Conservation (phyloP, 2,797 vertebrate genomes). For the Sebastes hopkinsi region DNA sequence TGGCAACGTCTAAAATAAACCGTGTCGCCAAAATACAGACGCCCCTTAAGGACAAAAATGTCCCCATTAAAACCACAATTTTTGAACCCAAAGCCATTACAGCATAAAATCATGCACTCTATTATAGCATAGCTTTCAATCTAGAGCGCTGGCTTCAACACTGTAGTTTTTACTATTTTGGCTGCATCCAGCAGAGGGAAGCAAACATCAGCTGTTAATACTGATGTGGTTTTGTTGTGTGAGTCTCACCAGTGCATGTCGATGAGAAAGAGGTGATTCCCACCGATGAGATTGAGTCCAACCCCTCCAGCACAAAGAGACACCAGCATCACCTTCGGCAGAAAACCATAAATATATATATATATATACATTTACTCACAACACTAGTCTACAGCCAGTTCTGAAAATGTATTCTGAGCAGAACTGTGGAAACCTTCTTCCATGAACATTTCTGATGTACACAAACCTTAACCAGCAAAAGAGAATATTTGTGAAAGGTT, state of each 20-base stretch:
- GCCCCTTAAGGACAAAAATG: too few species aligned
- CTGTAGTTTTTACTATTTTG: background rate
- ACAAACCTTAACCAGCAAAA: too few species aligned
- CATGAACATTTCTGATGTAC: background rate
- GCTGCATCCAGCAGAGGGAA: too few species aligned
- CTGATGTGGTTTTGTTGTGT: background rate
- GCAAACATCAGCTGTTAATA: background rate
- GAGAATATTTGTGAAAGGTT: background rate
- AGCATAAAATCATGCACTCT: background rate
- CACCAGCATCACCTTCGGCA: conserved; percentile 90
- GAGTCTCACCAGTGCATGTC: conserved; percentile 97
- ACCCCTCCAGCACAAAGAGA: conserved; percentile 95
- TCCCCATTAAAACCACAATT: too few species aligned
- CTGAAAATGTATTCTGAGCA: too few species aligned
- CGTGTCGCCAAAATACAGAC: background rate
- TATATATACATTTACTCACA: background rate
- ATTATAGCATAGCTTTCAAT: background rate
- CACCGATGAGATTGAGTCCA: conserved; percentile 93
- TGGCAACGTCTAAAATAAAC: background rate
- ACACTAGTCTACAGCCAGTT: too few species aligned
- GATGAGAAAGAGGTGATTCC: conserved; percentile 96
- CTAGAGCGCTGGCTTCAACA: background rate
- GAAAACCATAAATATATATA: background rate
- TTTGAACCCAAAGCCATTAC: background rate
- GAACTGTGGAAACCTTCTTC: too few species aligned